Conservation (phyloP, 2,888 invertebrate species). For the Alentia gelatinosa region DNA sequence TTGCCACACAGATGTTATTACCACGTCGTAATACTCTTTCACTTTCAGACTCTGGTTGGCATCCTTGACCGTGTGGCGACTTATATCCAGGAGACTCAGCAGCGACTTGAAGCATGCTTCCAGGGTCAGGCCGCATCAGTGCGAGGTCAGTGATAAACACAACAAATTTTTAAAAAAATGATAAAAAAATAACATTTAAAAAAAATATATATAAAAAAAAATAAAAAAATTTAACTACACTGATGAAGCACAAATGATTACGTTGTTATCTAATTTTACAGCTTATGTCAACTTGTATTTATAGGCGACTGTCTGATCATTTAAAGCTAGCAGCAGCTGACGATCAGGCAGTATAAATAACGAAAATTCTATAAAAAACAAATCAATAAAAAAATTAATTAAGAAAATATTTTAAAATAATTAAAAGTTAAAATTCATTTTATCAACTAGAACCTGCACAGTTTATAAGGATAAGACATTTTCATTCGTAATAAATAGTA, state of each 20-base stretch:
- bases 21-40: too few relatives aligned
- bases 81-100: conserved; percentile 5
- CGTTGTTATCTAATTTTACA: too few relatives aligned
- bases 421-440: background rate
- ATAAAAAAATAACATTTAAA: too few relatives aligned
- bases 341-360: background rate
- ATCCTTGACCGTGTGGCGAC: conserved; percentile 27
- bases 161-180: too few relatives aligned
- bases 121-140: background rate
- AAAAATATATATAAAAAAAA: too few relatives aligned
- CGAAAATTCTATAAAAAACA: background rate
- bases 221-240: too few relatives aligned
- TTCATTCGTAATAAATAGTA: too few relatives aligned
- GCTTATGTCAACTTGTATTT: background rate
- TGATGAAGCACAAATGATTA: too few relatives aligned
- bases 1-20: background rate
- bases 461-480: background rate
- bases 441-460: background rate
- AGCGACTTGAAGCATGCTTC: background rate
- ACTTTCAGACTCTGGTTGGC: conserved; percentile 33
- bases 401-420: too few relatives aligned
- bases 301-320: background rate
- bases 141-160: background rate
- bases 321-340: too few relatives aligned
- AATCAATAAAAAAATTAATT: background rate